phyloP scores from a whole-genome alignment of 2,797 vertebrate genomes.

The Trachops cirrhosus region DNA sequence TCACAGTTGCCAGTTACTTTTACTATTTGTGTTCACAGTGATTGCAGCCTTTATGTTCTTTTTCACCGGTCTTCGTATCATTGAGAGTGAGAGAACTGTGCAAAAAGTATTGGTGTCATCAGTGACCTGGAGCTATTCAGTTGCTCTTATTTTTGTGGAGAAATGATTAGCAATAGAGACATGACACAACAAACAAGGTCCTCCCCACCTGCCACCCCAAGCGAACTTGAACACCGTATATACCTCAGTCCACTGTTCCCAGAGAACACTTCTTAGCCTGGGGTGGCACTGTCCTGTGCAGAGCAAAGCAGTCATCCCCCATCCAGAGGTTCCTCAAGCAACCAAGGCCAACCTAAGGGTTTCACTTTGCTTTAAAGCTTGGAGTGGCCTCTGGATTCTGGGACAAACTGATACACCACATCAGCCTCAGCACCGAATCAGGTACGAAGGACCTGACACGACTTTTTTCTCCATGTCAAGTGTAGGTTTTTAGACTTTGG shows the following conservation, averaged over 20 bases:
- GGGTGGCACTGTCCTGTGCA: background rate
- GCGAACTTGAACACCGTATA: background rate
- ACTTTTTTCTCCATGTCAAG: background rate
- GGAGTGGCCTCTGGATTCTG: background rate
- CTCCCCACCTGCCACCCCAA: background rate
- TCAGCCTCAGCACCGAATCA: conserved; percentile 24
- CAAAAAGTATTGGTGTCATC: background rate
- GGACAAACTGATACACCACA: background rate
- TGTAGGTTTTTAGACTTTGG: background rate
- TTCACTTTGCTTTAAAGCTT: background rate
- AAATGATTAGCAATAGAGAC: conserved; percentile 8
- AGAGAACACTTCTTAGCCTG: background rate
- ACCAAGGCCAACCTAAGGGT: background rate
- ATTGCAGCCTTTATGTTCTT: background rate
- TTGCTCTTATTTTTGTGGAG: background rate
- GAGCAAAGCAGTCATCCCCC: background rate
- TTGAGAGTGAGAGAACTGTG: background rate
- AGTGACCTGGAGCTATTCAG: background rate
- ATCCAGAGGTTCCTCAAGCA: background rate
- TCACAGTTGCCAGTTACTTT: background rate
- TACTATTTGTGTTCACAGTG: background rate
- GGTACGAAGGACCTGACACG: background rate
- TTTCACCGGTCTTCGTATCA: background rate
- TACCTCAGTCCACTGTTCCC: background rate
- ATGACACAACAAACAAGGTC: background rate